phyloP scores from a whole-genome alignment of 2,888 invertebrate species.

The Linnaemya vulpina region DNA sequence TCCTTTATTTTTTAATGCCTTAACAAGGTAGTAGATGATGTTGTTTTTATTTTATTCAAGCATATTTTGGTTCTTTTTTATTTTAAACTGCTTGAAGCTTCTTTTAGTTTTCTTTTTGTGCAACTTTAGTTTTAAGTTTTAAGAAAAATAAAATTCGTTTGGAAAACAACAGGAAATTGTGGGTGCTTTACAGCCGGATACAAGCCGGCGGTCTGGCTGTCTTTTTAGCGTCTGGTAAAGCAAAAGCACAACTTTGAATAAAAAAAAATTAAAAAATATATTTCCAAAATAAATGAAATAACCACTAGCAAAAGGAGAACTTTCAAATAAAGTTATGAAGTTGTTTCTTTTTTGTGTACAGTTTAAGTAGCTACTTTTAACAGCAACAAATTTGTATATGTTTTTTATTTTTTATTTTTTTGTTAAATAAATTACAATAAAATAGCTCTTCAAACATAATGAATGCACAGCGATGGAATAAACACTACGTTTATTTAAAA shows the following conservation, averaged over 20 bases:
- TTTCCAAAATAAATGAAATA: slow-evolving; percentile 47
- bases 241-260: slow-evolving; percentile 43
- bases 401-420: no score
- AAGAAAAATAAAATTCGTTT: slow-evolving; percentile 62
- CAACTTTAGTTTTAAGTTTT: slow-evolving; percentile 54
- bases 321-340: slow-evolving; percentile 61
- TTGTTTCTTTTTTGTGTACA: background rate
- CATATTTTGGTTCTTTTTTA: background rate
- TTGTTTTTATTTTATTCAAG: slow-evolving; percentile 25
- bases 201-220: slow-evolving; percentile 73
- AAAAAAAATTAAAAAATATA: background rate
- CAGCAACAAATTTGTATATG: slow-evolving; percentile 56
- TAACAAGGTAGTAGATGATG: slow-evolving; percentile 23
- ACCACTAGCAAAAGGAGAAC: slow-evolving; percentile 44
- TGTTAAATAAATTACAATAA: slow-evolving; percentile 41
- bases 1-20: slow-evolving; percentile 25
- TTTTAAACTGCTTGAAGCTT: slow-evolving; percentile 3
- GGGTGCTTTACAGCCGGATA: slow-evolving; percentile 74
- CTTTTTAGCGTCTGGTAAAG: slow-evolving; percentile 65
- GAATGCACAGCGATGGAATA: background rate
- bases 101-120: slow-evolving; percentile 20
- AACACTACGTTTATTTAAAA: slow-evolving; percentile 13
- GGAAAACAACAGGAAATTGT: slow-evolving; percentile 73
- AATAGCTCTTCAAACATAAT: slow-evolving; percentile 47
- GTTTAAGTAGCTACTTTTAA: slow-evolving; percentile 31